Conservation (phyloP, 2,113 vertebrate genomes). For the Boleophthalmus pectinirostris region DNA sequence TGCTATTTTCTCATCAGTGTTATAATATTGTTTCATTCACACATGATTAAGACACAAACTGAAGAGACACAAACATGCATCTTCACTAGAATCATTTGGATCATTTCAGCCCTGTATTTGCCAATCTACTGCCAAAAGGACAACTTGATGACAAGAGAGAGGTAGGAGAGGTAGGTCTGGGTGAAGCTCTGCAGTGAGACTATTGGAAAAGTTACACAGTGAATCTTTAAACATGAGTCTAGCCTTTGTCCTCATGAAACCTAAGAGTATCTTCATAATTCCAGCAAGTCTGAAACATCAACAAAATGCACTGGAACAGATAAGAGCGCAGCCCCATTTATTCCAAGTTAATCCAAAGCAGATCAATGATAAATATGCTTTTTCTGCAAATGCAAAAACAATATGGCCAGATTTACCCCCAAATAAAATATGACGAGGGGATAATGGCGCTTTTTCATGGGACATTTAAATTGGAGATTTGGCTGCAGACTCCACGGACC, state of each 20-base stretch:
- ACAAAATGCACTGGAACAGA: background rate
- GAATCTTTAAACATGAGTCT: background rate
- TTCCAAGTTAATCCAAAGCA: conserved; percentile 7
- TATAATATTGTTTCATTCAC: too few relatives aligned
- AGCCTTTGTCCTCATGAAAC: background rate
- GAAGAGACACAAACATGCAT: too few relatives aligned
- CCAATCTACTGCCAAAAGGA: too few relatives aligned
- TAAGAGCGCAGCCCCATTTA: conserved; percentile 3
- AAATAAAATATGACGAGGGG: conserved; percentile 27
- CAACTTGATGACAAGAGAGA: too few relatives aligned
- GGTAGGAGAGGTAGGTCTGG: too few relatives aligned
- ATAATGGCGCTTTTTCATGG: conserved; percentile 48
- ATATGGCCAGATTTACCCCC: conserved; percentile 26
- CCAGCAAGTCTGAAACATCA: background rate
- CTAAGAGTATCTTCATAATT: background rate
- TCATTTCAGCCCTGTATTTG: too few relatives aligned
- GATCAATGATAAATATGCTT: conserved; percentile 12
- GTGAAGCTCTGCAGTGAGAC: too few relatives aligned
- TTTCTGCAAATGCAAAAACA: conserved; percentile 25
- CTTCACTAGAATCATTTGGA: too few relatives aligned
- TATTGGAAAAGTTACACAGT: background rate
- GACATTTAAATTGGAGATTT: conserved; percentile 54
- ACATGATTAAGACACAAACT: too few relatives aligned
- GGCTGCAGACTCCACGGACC: conserved; percentile 42
- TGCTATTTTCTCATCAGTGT: too few relatives aligned